Evolutionary conservation across 2,113 vertebrate species (phyloP).

Genomic region (Amia ocellicauda): DNA sequence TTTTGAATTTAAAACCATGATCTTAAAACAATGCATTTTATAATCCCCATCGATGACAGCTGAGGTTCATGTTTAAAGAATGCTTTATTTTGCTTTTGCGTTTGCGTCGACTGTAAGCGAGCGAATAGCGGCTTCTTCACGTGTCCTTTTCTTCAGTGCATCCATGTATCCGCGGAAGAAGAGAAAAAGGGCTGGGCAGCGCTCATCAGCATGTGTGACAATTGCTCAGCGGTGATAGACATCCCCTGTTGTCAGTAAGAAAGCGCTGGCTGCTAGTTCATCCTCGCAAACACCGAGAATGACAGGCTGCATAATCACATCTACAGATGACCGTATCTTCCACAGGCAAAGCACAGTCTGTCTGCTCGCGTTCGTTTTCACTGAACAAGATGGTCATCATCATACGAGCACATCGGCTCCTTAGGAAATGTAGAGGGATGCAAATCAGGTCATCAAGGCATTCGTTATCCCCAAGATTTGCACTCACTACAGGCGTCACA

Average conservation of each 20-base stretch:
- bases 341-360: too few relatives aligned
- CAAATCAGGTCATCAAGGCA: slow-evolving; percentile 34
- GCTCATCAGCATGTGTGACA: neutral
- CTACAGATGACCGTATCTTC: slow-evolving; percentile 8
- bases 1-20: too few relatives aligned
- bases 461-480: slow-evolving; percentile 20
- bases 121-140: too few relatives aligned
- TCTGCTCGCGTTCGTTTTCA: neutral
- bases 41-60: too few relatives aligned
- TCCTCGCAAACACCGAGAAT: slow-evolving; percentile 27
- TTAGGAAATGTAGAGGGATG: slow-evolving; percentile 4
- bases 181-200: neutral
- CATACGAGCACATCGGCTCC: slow-evolving; percentile 17
- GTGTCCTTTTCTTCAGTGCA: too few relatives aligned
- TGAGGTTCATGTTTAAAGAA: too few relatives aligned
- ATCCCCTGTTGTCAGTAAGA: neutral
- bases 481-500: slow-evolving; percentile 25
- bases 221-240: neutral
- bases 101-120: too few relatives aligned
- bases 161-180: too few relatives aligned
- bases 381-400: slow-evolving; percentile 1
- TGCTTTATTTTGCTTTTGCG: too few relatives aligned
- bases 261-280: slow-evolving; percentile 8
- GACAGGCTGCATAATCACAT: slow-evolving; percentile 56
- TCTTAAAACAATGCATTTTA: too few relatives aligned